These are phyloP conservation scores for Muscicapa comitata DNA, from an alignment of 2,797 vertebrate genomes.

Conservation along the genomic window DNA sequence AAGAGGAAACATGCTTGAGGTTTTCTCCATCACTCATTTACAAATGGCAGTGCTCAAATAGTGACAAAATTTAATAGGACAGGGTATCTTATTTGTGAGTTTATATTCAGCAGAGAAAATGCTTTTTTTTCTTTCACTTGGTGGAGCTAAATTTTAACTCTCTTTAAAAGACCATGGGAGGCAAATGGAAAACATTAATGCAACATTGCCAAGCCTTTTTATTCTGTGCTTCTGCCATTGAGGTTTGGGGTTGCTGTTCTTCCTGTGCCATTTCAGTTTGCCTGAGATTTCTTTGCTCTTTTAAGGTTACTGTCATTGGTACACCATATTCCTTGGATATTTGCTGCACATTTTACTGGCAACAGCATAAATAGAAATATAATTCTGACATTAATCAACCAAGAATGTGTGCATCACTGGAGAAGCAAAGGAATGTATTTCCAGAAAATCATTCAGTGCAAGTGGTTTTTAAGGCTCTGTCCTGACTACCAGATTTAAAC, in stretches of 20 bases:
- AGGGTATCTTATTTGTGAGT: background rate
- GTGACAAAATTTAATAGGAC: background rate
- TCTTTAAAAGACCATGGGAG: background rate
- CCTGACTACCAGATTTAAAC: background rate
- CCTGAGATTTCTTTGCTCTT: background rate
- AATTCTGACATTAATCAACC: background rate
- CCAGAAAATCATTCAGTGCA: background rate
- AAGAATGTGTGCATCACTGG: background rate
- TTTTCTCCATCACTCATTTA: background rate
- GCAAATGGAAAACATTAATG: background rate
- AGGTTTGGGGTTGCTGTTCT: background rate
- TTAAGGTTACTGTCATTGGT: background rate
- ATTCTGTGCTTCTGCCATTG: background rate
- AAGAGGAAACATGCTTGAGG: background rate
- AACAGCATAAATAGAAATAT: background rate
- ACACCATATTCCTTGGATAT: background rate
- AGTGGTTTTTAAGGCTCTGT: background rate
- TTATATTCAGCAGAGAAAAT: background rate
- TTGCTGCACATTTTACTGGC: background rate
- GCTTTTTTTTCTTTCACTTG: background rate
- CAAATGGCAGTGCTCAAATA: background rate
- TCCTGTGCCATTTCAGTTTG: background rate
- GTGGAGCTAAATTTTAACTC: background rate
- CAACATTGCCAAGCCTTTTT: fast-evolving
- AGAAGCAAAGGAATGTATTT: background rate